Evolutionary conservation across 2,888 invertebrate species (phyloP), one percentile per base, ranked within the genome.

Genomic region (Branchellion lobata): DNA sequence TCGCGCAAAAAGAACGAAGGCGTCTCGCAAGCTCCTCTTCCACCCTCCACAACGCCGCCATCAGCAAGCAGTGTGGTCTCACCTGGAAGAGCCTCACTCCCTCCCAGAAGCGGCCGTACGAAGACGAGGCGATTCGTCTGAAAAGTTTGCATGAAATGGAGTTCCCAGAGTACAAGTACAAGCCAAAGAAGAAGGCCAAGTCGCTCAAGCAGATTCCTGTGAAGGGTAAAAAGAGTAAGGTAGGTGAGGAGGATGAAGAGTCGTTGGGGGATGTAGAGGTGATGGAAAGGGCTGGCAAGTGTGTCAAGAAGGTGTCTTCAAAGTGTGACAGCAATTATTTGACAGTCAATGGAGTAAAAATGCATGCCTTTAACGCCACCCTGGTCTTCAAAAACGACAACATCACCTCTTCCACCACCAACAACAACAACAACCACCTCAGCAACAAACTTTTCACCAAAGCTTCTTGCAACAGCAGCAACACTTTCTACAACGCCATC

Each of bases 51-150:
- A 77, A 77, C 40, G 77, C 77, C 65, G 77, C 33, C 11, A 77
- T 77, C 61, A 77, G 77, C 65, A 77, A 77, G 40, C 53, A 57
- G 24, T 77, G 77, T 31, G 77, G 77, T 34, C 36, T 33, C 61
- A 77, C 53, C 33, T 77, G 77, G 77, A 77, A 65, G 40, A 34
- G 34, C n/a, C 31, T 77, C 33, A 77, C 77, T 33, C 21, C 65
- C n/a, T 31, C 53, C n/a, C 57, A 77, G n/a, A 77, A 65, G 65
- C 47, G 40, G 61, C 65, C 65, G 11, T 77, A 34, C 31, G 77
- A 65, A 65, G n/a, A 29, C n/a, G 61, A 65, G n/a, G 47, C 77
- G 1, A 34, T 34, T 1, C 21, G 65, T 21, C 29, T 65, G 34
- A 77, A 77, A 36, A 18, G 29, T 11, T 33, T 61, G n/a, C 77